Evolutionary conservation across 2,113 vertebrate genomes (phyloP), one percentile per base, ranked within the genome.

Genomic region (Carlito syrichta): DNA sequence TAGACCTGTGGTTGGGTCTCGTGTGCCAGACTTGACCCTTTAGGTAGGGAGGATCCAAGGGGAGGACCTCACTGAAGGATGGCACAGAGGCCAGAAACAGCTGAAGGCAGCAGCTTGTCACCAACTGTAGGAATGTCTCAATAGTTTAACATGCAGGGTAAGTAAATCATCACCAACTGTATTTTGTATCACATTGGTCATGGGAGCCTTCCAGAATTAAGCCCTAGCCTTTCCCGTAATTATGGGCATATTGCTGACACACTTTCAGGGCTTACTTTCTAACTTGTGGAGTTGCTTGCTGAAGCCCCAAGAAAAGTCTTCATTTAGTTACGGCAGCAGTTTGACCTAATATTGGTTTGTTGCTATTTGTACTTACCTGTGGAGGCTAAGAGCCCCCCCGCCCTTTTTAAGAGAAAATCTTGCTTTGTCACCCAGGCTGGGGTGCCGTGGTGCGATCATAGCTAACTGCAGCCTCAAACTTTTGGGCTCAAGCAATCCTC

Each of bases 121-220:
- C 63, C 32, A 83, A 45, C 14, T 38, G 1, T 25, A 84, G 25
- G 38, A 94, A 68, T 83, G 7, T 78, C 71, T 71, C 30, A 17
- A 8, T 76, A 78, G 32, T 81, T 92, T 87, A 82, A 69, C 19
- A 30, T 43, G n/a, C 4, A 16, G 22, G 17, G 71, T 92, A 84
- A 79, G 10, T n/a, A 84, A 60, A 81, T 83, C 23, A 63, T 68
- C 83, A 63, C 71, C 45, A 52, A 52, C 20, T 71, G 7, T 86
- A 30, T 71, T 92, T 90, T 66, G 25, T 52, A 38, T 94, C 63
- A 23, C 35, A 62, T 68, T 96, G 14, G 35, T 62, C 68, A 32
- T 13, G 22, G 68, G 60, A 95, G 77, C 17, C 52, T 96, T 94
- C 58, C 8, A 54, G 71, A 92, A 92, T 43, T 52, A 82, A 95